phyloP scores from a whole-genome alignment of 2,888 invertebrate genomes.

The Stenotaenia linearis region DNA sequence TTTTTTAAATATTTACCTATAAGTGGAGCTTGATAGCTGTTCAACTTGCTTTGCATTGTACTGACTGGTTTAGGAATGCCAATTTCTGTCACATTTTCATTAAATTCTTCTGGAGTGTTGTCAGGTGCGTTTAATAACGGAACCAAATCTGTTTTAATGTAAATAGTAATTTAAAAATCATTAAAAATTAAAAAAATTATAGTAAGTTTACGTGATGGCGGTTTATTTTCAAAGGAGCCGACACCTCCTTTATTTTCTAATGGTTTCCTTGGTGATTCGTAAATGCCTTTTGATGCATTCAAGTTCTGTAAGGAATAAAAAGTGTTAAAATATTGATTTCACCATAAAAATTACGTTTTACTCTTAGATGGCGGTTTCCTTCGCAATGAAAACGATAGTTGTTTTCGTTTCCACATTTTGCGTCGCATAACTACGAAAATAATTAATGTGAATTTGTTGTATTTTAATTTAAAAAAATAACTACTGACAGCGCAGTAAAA shows the following conservation, averaged over 20 bases:
- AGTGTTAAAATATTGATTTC: not conserved
- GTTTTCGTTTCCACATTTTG: not conserved
- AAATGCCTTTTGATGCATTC: not conserved
- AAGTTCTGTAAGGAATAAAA: not conserved
- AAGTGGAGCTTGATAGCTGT: not conserved
- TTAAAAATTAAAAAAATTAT: not conserved
- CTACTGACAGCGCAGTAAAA: not conserved
- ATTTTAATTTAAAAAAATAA: not conserved
- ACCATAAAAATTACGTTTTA: not conserved
- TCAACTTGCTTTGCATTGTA: not conserved
- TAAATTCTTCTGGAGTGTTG: not conserved
- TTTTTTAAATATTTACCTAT: no score
- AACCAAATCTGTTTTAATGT: not conserved
- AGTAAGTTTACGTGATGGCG: not conserved
- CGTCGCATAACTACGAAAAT: not conserved
- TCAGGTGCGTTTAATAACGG: not conserved
- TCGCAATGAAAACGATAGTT: constrained; percentile 1
- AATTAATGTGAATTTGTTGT: no score
- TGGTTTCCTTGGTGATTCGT: not conserved
- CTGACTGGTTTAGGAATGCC: not conserved
- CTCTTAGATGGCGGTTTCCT: not conserved
- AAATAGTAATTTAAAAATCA: not conserved
- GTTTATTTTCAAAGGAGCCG: not conserved
- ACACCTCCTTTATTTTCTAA: not conserved
- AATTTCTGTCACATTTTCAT: not conserved